Evolutionary conservation across 2,888 invertebrate species (phyloP).

Genomic region (Coenonympha arcania): DNA sequence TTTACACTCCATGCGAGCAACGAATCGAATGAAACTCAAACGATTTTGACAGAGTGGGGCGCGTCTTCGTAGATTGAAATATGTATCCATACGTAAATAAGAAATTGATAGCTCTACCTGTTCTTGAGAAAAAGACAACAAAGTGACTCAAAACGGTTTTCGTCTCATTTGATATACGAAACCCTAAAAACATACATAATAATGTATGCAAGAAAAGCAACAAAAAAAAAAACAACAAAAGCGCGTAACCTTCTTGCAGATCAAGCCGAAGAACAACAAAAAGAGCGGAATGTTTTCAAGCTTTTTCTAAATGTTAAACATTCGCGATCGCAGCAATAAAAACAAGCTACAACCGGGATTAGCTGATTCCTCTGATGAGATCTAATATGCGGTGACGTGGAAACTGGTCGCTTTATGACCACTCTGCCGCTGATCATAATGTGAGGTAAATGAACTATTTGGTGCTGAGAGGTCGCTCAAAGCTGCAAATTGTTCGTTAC

Average conservation of each 20-base stretch:
- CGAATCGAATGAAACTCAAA: too few species aligned
- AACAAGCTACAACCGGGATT: slow-evolving; percentile 13
- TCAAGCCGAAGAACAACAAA: neutral
- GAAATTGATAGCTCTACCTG: too few species aligned
- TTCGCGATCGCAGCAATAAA: slow-evolving; percentile 11
- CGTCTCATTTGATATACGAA: too few species aligned
- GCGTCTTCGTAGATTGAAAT: too few species aligned
- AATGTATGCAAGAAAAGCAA: neutral
- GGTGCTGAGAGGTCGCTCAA: slow-evolving; percentile 12
- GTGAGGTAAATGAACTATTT: slow-evolving; percentile 31
- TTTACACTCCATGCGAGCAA: too few species aligned
- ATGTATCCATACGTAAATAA: too few species aligned
- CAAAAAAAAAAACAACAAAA: neutral
- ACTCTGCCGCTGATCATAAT: slow-evolving; percentile 28
- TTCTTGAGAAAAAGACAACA: too few species aligned
- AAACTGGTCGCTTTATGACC: slow-evolving; percentile 26
- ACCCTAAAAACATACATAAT: too few species aligned
- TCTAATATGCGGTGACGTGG: slow-evolving; percentile 8
- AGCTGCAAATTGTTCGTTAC: too few species aligned
- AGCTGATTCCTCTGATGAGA: slow-evolving; percentile 15
- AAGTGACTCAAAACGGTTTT: too few species aligned
- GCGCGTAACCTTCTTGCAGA: neutral
- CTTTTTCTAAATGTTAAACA: neutral
- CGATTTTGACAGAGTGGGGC: too few species aligned
- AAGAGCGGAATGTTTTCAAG: neutral